phyloP scores from a whole-genome alignment of 2,888 invertebrate species.

The Dexiosoma caninum region DNA sequence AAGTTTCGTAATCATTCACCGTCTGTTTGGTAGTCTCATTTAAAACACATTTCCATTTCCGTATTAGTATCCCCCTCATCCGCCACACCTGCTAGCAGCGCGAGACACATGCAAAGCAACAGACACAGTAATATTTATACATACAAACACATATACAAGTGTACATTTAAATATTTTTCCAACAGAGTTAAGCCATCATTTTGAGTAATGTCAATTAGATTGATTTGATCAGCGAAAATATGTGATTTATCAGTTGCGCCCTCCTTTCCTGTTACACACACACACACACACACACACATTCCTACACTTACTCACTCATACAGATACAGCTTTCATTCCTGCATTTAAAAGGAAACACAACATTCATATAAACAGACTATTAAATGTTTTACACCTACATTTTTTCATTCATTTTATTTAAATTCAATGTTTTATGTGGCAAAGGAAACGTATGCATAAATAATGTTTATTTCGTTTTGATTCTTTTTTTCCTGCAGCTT shows the following conservation, averaged over 20 bases:
- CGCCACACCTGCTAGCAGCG: neutral
- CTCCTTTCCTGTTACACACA: slow-evolving; percentile 1
- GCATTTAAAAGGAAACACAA: slow-evolving; percentile 34
- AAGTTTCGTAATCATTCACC: slow-evolving; percentile 62
- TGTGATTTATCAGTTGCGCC: slow-evolving; percentile 75
- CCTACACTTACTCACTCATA: neutral
- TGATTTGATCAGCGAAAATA: slow-evolving; percentile 78
- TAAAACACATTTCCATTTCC: slow-evolving; percentile 62
- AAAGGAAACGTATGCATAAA: slow-evolving; percentile 59
- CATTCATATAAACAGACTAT: slow-evolving; percentile 58
- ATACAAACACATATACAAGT: neutral
- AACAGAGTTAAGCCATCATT: slow-evolving; percentile 72
- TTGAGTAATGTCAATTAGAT: slow-evolving; percentile 78
- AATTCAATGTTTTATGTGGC: slow-evolving; percentile 35
- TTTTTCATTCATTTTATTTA: slow-evolving; percentile 39
- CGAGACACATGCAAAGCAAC: neutral
- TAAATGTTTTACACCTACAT: slow-evolving; percentile 64
- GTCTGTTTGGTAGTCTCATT: slow-evolving; percentile 63
- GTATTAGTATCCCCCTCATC: slow-evolving; percentile 9
- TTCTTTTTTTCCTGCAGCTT: neutral
- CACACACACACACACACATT: neutral
- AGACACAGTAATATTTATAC: neutral
- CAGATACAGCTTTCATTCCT: neutral
- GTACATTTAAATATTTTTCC: slow-evolving; percentile 66
- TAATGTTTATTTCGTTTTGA: slow-evolving; percentile 50